phyloP scores from a whole-genome alignment of 2,797 vertebrate genomes.

The Anguilla megastoma region DNA sequence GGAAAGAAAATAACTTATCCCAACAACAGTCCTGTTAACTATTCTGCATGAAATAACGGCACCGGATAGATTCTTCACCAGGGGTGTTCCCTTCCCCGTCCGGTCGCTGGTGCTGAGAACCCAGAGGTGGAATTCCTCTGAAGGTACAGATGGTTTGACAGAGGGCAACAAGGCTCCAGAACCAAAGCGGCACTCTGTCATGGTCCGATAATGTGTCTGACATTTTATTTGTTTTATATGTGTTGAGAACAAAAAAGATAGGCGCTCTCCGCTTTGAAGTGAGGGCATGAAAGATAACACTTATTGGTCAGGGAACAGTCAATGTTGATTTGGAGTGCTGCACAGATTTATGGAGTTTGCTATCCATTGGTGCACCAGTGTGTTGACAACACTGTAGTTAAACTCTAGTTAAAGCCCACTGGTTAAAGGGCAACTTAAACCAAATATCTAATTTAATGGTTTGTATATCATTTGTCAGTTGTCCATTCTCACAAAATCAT shows the following conservation, averaged over 20 bases:
- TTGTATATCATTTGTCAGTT: not conserved
- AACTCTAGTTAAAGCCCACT: not conserved
- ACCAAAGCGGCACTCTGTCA: conserved; percentile 59
- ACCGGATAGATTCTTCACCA: conserved; percentile 54
- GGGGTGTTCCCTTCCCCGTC: conserved; percentile 51
- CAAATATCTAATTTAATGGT: not conserved
- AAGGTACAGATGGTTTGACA: conserved; percentile 50
- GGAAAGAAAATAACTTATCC: conserved; percentile 74
- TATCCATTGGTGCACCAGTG: not conserved
- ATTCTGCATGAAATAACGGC: conserved; percentile 65
- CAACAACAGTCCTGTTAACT: conserved; percentile 67
- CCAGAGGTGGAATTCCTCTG: conserved; percentile 44
- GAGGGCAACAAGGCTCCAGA: conserved; percentile 56
- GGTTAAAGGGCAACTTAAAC: not conserved
- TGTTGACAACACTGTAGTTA: conserved; percentile 5
- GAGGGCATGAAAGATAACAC: conserved; percentile 57
- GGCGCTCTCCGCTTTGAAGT: conserved; percentile 60
- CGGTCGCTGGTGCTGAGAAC: conserved; percentile 34
- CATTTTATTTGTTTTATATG: conserved; percentile 57
- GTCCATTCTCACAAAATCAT: not conserved
- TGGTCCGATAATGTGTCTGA: conserved; percentile 61
- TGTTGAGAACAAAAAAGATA: conserved; percentile 62
- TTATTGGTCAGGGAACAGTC: conserved; percentile 48
- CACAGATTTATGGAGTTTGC: conserved; percentile 28
- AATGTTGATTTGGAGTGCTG: conserved; percentile 32